Evolutionary conservation across 1,140 invertebrate species (phyloP), one percentile per base, ranked within the genome.

Genomic region (Drosophila ananassae): DNA sequence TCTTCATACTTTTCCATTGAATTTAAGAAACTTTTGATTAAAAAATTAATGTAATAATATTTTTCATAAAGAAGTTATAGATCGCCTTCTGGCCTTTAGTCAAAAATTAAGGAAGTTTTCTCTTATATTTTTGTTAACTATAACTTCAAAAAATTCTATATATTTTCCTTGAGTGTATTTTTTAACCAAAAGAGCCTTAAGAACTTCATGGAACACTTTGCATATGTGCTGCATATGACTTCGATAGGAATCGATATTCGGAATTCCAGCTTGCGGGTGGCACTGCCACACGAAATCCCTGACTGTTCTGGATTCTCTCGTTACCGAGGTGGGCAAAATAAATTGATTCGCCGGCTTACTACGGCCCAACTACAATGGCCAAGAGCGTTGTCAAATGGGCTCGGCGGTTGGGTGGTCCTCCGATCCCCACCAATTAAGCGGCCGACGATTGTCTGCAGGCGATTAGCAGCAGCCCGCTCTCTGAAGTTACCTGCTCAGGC

Each of bases 231-330:
- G 53, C 37, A 72, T 69, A 68, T 69, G 63, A 67, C 59, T 63
- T 57, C 44, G 66, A 69, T 69, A 56, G 13, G 66, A 22, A 69
- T 69, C 66, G 66, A 69, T 69, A 69, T 69, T 69, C 67, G 52
- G 32, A 13, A 69, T 68, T 30, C 50, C 10, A 47, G 9, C 10
- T 21, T 64, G 62, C 62, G 61, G 64, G 64, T 68, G 64, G 64
- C 64, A 50, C 53, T 55, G 66, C 21, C 51, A 56, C 24, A 2
- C 22, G 24, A 67, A 21, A 63, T 39, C 34, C n/a, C 9, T n/a
- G 3, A 12, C 4, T 41, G 10, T 9, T 44, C 17, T 9, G 28
- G 60, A 47, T 59, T 47, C 58, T 30, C n/a, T 10, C n/a, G 25
- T 30, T 50, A 17, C 30, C 24, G 12, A 37, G 24, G 48, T 50